These are phyloP conservation scores for Varanus salvator DNA, from an alignment of 2,113 vertebrate species.

Conservation along the genomic window DNA sequence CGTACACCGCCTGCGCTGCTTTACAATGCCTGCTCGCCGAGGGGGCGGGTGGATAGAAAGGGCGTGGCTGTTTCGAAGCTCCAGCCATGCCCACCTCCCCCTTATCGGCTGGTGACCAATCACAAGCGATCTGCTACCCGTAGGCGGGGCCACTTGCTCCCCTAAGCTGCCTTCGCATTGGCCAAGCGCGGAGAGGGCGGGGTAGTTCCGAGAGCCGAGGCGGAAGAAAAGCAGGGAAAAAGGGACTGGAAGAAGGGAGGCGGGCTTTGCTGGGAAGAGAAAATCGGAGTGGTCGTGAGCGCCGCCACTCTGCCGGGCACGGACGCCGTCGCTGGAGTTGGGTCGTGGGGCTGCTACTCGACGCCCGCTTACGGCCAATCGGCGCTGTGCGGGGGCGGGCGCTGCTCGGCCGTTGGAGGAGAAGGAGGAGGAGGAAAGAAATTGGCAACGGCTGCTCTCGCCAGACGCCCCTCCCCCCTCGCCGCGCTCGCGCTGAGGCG, in stretches of 20 bases:
- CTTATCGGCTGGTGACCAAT: neutral
- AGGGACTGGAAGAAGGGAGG: neutral
- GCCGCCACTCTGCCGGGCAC: neutral
- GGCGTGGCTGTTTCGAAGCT: neutral
- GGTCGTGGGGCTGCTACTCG: accelerated
- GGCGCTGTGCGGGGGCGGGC: neutral
- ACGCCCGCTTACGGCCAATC: neutral
- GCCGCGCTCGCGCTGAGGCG: accelerated
- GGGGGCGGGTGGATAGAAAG: constrained; percentile 13
- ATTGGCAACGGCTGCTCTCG: neutral
- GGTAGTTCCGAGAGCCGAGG: neutral
- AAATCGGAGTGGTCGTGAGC: neutral
- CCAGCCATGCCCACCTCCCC: constrained; percentile 30
- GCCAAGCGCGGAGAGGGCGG: neutral
- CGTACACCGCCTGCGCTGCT: constrained; percentile 65
- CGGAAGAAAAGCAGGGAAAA: neutral
- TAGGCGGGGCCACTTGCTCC: too few relatives aligned
- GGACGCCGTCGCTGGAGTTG: neutral
- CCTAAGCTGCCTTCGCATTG: neutral
- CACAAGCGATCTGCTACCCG: neutral
- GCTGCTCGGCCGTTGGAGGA: neutral
- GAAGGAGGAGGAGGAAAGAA: neutral
- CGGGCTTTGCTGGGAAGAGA: neutral
- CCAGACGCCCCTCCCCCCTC: neutral
- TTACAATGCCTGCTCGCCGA: neutral